A percentile compares a stretch with the other conserved stretches of the same genome.
Conservation (phyloP, 1,140 invertebrate genomes). For the Drosophila novamexicana region DNA sequence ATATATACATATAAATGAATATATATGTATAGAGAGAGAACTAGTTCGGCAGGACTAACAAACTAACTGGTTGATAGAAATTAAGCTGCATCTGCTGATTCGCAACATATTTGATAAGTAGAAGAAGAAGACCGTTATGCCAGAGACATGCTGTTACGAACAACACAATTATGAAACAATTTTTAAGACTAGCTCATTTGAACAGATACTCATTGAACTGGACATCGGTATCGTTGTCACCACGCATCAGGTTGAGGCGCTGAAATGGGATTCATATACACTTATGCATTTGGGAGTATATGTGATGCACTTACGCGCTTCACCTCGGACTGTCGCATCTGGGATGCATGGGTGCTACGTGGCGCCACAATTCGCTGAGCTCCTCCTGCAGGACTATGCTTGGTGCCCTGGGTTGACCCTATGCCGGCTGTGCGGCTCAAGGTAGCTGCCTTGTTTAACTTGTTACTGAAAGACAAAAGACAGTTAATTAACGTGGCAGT, state of each 20-base stretch:
- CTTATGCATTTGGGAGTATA: too few species aligned
- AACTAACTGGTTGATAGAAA: background rate
- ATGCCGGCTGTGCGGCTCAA: background rate
- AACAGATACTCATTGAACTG: conserved; percentile 64
- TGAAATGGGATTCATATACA: background rate
- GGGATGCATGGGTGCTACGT: conserved; percentile 62
- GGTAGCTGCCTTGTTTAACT: conserved; percentile 5
- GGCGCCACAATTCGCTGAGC: conserved; percentile 37
- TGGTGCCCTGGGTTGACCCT: background rate
- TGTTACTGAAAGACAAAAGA: conserved; percentile 5
- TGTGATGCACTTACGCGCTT: conserved; percentile 57
- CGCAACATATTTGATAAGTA: background rate
- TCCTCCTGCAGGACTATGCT: conserved; percentile 6
- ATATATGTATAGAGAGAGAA: background rate
- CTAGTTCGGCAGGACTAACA: background rate
- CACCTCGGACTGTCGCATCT: conserved; percentile 69
- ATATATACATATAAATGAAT: too few species aligned
- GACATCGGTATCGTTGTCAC: conserved; percentile 55
- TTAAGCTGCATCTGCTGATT: background rate
- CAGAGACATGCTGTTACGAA: background rate
- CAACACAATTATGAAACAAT: conserved; percentile 1
- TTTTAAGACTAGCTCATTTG: conserved; percentile 34
- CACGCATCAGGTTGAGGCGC: conserved; percentile 56
- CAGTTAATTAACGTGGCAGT: background rate
- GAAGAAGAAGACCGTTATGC: background rate